phyloP scores from a whole-genome alignment of 2,113 vertebrate genomes.

The Apaloderma vittatum region DNA sequence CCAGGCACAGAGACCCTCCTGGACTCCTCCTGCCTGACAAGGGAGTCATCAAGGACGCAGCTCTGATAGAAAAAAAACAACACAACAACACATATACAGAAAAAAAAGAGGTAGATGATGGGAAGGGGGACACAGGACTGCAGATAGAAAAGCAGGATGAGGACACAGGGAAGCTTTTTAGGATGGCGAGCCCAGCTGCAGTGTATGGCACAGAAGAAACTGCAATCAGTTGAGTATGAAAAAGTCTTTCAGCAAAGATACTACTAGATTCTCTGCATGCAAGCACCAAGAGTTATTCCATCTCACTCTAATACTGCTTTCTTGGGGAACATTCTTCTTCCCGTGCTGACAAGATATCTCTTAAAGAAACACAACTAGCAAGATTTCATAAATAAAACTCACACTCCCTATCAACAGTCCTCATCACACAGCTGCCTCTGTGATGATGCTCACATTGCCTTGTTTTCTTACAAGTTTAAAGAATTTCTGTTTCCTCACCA shows the following conservation, averaged over 20 bases:
- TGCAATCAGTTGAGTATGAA: neutral
- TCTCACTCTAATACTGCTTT: neutral
- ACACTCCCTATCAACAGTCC: neutral
- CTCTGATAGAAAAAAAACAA: neutral
- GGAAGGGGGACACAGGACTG: neutral
- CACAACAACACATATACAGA: neutral
- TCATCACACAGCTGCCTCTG: neutral
- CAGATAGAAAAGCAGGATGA: neutral
- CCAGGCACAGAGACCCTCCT: neutral
- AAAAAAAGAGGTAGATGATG: neutral
- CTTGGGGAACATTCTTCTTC: neutral
- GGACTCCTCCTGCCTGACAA: neutral
- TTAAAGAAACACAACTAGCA: neutral
- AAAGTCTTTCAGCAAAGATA: neutral
- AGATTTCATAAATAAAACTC: neutral
- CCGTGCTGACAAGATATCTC: neutral
- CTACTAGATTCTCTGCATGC: neutral
- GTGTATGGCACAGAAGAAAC: neutral
- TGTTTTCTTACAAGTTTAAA: conserved; percentile 55
- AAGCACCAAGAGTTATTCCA: neutral
- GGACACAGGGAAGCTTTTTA: neutral
- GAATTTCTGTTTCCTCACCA: conserved; percentile 54
- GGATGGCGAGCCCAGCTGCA: neutral
- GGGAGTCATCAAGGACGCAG: neutral
- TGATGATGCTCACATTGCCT: neutral